These are phyloP conservation scores for Gnathonemus longibarbis DNA, from an alignment of 2,113 vertebrate species.

Conservation along the genomic window DNA sequence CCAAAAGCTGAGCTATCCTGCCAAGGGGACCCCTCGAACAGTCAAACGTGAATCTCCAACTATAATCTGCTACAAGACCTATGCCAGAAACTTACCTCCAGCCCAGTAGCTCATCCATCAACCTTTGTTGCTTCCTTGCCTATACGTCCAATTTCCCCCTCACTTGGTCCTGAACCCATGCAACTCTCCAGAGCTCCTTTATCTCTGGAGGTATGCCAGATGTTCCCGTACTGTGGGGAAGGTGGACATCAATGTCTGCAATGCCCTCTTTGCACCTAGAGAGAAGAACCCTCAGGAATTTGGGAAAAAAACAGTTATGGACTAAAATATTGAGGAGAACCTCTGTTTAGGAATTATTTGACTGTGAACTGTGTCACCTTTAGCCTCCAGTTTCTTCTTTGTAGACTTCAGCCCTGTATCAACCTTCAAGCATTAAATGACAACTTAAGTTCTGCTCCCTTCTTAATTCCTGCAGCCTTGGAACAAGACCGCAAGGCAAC, in stretches of 20 bases:
- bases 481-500: background rate
- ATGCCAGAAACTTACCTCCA: background rate
- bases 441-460: background rate
- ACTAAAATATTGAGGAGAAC: background rate
- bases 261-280: background rate
- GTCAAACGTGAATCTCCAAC: background rate
- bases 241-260: background rate
- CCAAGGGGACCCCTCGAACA: background rate
- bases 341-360: background rate
- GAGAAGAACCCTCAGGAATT: background rate
- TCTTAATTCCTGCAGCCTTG: background rate
- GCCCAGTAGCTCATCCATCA: background rate
- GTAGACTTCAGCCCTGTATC: background rate
- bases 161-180: background rate
- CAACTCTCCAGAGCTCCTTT: background rate
- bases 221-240: background rate
- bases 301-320: background rate
- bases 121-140: background rate
- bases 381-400: background rate
- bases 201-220: background rate
- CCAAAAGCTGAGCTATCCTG: background rate
- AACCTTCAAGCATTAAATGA: background rate
- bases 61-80: background rate
- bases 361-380: background rate
- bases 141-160: background rate